phyloP scores from a whole-genome alignment of 2,113 vertebrate species.

The Caracal caracal region DNA sequence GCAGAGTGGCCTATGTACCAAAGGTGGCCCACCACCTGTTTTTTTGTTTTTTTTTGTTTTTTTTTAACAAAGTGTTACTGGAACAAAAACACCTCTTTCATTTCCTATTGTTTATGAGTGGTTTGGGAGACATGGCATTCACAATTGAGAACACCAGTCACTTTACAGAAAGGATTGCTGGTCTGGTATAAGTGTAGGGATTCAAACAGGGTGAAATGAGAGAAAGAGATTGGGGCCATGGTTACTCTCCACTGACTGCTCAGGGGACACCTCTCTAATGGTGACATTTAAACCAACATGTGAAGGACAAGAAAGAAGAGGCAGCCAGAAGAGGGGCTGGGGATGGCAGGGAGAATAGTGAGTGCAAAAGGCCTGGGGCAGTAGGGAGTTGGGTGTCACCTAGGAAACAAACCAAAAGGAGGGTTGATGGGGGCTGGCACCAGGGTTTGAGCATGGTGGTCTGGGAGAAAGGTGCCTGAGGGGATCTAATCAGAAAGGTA shows the following conservation, averaged over 20 bases:
- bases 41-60: not conserved
- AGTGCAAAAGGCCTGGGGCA: not conserved
- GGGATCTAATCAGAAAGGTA: rapidly evolving
- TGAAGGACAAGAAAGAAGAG: not conserved
- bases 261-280: not conserved
- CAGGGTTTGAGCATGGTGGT: not conserved
- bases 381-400: not conserved
- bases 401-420: not conserved
- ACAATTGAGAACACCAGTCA: not conserved
- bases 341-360: not conserved
- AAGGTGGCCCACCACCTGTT: not conserved
- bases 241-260: not conserved
- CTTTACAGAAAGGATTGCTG: too few species aligned
- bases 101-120: not conserved
- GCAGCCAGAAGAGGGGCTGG: not conserved
- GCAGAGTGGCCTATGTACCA: too few species aligned
- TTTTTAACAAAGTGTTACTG: not conserved
- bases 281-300: not conserved
- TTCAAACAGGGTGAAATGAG: not conserved
- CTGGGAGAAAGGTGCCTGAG: not conserved
- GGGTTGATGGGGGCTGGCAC: rapidly evolving
- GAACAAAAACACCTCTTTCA: not conserved
- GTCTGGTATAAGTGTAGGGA: not conserved
- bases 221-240: too few species aligned
- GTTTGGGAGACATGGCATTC: not conserved